Evolutionary conservation across 2,888 invertebrate genomes (phyloP), one percentile per base, ranked within the genome.

Genomic region (Belgica antarctica): DNA sequence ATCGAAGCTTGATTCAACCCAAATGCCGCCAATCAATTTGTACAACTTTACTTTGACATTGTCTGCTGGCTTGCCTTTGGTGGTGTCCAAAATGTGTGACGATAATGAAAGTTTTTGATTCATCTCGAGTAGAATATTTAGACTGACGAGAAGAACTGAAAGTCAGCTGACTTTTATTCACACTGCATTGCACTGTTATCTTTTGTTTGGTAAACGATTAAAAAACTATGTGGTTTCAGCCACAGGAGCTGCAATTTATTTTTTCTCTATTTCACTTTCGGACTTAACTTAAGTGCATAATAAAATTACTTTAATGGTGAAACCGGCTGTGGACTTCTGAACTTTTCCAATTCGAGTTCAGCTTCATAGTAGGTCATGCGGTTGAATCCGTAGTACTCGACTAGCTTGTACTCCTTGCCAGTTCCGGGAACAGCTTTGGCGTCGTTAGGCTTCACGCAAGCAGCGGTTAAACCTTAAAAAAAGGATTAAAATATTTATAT

Each of bases 301-400:
- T 52, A 5, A 15, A 15, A 46, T 46, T 4, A 15, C 7, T 22
- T 52, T 22, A 52, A 22, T 28, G 52, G 52, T 22, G 85, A 84
- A 2, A 89, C 89, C 41, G 94, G 94, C 77, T 90, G 90, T 19
- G 90, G 89, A 71, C 89, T 82, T 75, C 94, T 84, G 75, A 83
- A 89, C 75, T 90, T 87, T 1, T 85, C 82, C 89, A 94, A 88
- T 81, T 93, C 93, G 22, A 90, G 83, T 82, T 94, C 93, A 63
- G 93, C 90, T 80, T 94, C 92, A 74, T 86, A 88, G 77, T 86
- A 94, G 73, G 89, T 90, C 74, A 83, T 86, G 52, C 83, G 83
- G 76, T 92, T 85, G 76, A 92, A 94, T 73, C 87, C 87, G 76
- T 87, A 94, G 78, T 94, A 95, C 81, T 94, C 94, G 0, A 93